These are phyloP conservation scores for Tanaodytes sp. DNA, from an alignment of 2,888 invertebrate species.

Conservation along the genomic window DNA sequence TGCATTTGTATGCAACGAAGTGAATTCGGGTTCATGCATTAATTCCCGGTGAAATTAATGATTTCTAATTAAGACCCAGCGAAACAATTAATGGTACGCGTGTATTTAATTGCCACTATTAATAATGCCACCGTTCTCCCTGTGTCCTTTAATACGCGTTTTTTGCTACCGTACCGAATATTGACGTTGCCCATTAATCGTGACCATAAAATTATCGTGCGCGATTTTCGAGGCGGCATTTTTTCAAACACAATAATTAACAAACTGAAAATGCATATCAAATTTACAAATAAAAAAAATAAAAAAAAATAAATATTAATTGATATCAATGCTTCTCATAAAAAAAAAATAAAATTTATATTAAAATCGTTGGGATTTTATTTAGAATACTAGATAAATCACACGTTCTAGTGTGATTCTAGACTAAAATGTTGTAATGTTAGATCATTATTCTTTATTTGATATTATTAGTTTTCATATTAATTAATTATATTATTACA, in stretches of 20 bases:
- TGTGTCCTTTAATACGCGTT: constrained; percentile 69
- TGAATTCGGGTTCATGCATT: constrained; percentile 31
- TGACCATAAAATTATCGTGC: too few relatives aligned
- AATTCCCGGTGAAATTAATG: constrained; percentile 65
- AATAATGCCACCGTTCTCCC: constrained; percentile 62
- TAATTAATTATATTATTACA: too few relatives aligned
- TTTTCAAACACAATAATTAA: constrained; percentile 8
- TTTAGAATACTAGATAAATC: too few relatives aligned
- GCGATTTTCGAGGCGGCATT: constrained; percentile 29
- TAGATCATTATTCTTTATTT: too few relatives aligned
- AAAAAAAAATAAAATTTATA: too few relatives aligned
- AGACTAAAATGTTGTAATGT: too few relatives aligned
- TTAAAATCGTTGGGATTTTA: too few relatives aligned
- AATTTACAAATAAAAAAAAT: not conserved
- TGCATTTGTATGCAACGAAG: constrained; percentile 41
- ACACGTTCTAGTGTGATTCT: too few relatives aligned
- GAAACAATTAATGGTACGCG: constrained; percentile 70
- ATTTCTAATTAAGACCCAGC: constrained; percentile 70
- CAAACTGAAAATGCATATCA: too few relatives aligned
- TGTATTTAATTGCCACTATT: constrained; percentile 70
- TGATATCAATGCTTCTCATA: too few relatives aligned
- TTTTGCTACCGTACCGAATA: constrained; percentile 68
- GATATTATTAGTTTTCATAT: too few relatives aligned
- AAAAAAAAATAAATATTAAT: too few relatives aligned
- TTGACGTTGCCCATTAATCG: constrained; percentile 59